Evolutionary conservation across 2,113 vertebrate species (phyloP), one percentile per base, ranked within the genome.

Genomic region (Laticauda colubrina): DNA sequence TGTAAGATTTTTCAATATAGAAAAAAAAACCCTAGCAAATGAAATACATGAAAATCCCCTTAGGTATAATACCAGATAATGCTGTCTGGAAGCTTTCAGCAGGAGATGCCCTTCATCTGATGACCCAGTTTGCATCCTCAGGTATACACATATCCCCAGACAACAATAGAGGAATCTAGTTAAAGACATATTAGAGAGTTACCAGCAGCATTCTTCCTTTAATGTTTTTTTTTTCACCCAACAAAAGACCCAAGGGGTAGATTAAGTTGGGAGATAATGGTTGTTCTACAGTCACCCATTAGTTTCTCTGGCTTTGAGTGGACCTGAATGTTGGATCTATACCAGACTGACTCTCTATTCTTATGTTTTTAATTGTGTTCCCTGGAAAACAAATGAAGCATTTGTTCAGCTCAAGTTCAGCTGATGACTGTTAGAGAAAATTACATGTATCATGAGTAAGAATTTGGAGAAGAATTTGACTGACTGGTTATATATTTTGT

Each of bases 41-140:
- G n/a, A 26, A 43, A 18, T 64, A 55, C 87, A 29, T 39, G 45
- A 87, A 61, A 4, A 53, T 54, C 43, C 55, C 75, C 55, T 1
- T n/a, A 53, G 91, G 93, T 61, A 81, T 39, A 81, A 81, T 81
- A 81, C 34, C 34, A 81, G 75, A 81, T 81, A 81, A 81, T 61
- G 43, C 3, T 51, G 26, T 94, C 90, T 94, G 87, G 93, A 54
- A 91, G 95, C 93, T 93, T 96, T 94, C 45, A 87, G 61, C 92
- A 90, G 96, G 94, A 94, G 94, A 94, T 88, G 14, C 95, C 95
- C 93, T 95, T 96, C 39, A n/a, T 95, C 90, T 88, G 51, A 53
- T 54, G 26, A 45, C 4, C 23, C 85, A 87, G 45, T 26, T 48
- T 24, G 85, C 48, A 48, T 87, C 45, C 26, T 51, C 21, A 87